Base-by-base conservation (phyloP, 1,140 invertebrate genomes). In the Copidosoma floridanum region DNA sequence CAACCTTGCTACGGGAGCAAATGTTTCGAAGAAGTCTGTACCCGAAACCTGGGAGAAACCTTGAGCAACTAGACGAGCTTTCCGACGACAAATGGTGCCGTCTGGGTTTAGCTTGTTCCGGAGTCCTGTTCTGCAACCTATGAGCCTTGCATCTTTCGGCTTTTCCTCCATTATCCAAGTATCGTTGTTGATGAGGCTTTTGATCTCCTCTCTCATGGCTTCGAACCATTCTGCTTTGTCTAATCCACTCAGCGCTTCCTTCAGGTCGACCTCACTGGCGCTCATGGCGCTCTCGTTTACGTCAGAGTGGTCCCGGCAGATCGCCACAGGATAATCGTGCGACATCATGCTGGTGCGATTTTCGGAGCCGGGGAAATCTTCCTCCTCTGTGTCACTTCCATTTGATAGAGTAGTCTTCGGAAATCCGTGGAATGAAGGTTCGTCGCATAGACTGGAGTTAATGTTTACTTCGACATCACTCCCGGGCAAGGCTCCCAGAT, bases 71-170 rank as follows among this genome's bases (percentile, higher is more conserved):
- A n/a, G n/a, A n/a, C n/a, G n/a, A n/a, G n/a, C n/a, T n/a, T n/a
- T n/a, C n/a, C n/a, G n/a, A n/a, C n/a, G n/a, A n/a, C 66, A 2
- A 74, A 65, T n/a, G 3, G 41, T 48, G 10, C 65, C 60, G 41
- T 68, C 54, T 29, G 50, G 8, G 12, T 61, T 53, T 47, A 27
- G 6, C 43, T 70, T 67, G 16, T 50, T 58, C 38, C 37, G 53
- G 27, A 59, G 66, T 16, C 65, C 38, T 59, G 52, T 63, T 29
- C 56, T 61, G 37, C 40, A 44, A 18, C 16, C 27, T 11, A 55
- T 51, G 4, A 48, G 20, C 2, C 51, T 48, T 50, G 10, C 26
- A 43, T 41, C 47, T 24, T 50, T 48, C 29, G 37, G 56, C 5
- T 14, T 11, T 14, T 47, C 32, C 6, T 24, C 44, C n/a, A 57